phyloP scores from a whole-genome alignment of 2,888 invertebrate genomes.

The Drosophila robusta region DNA sequence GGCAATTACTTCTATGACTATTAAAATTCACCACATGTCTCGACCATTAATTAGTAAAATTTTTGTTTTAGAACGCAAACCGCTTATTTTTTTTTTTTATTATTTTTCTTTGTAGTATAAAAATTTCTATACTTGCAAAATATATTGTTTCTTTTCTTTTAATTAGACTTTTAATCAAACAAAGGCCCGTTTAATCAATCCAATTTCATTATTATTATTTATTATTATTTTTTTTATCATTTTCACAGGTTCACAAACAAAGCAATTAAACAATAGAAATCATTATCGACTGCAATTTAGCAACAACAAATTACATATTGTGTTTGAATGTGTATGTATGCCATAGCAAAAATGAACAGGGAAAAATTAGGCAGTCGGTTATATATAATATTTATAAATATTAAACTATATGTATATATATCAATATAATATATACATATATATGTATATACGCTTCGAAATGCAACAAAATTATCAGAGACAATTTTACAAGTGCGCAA shows the following conservation, averaged over 20 bases:
- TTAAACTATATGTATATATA: neutral
- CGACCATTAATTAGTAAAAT: neutral
- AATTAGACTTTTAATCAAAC: neutral
- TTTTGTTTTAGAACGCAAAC: neutral
- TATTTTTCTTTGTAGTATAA: neutral
- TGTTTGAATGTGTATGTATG: neutral
- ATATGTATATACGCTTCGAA: neutral
- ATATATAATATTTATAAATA: conserved; percentile 1
- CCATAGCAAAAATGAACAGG: neutral
- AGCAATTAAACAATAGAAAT: neutral
- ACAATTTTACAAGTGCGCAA: conserved; percentile 28
- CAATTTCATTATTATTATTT: neutral
- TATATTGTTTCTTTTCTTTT: too few relatives aligned
- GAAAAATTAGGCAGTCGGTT: neutral
- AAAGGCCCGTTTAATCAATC: neutral
- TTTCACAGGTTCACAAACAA: neutral
- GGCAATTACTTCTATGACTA: neutral
- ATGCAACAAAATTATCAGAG: conserved; percentile 6
- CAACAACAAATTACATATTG: neutral
- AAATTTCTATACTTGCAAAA: neutral
- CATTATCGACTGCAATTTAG: neutral
- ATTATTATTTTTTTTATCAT: neutral
- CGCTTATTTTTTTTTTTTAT: neutral
- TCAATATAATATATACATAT: neutral
- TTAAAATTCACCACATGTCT: neutral